Evolutionary conservation across 2,797 vertebrate genomes (phyloP).

Genomic region (Vipera ursinii): DNA sequence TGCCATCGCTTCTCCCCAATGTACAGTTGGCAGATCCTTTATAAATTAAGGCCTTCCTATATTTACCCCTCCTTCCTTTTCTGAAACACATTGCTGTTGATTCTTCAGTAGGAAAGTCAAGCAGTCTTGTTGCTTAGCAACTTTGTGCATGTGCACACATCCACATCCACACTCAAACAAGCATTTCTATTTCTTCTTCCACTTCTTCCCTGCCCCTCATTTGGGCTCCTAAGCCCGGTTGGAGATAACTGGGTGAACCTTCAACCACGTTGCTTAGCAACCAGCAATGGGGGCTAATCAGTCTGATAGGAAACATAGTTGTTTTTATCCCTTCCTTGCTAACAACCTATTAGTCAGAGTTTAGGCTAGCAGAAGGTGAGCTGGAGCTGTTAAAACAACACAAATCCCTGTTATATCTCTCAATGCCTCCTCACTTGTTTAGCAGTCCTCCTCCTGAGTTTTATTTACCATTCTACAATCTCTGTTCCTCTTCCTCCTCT

Average conservation of each 20-base stretch:
- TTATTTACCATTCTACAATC: neutral
- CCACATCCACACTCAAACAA: neutral
- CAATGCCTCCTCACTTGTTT: no score
- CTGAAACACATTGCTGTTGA: conserved; percentile 5
- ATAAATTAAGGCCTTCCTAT: neutral
- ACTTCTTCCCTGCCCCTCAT: neutral
- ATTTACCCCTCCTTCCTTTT: neutral
- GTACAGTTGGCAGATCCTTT: neutral
- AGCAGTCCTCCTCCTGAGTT: neutral
- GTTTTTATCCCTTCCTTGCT: neutral
- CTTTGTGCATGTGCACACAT: neutral
- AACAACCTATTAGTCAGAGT: neutral
- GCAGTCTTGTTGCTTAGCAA: conserved; percentile 62
- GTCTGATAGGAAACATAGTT: neutral
- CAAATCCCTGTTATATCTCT: neutral
- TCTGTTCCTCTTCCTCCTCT: neutral
- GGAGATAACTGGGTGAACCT: neutral
- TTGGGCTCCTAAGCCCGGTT: neutral
- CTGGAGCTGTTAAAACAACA: neutral
- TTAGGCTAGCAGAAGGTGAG: neutral
- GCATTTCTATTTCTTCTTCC: neutral
- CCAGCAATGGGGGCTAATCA: neutral
- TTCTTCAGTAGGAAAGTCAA: conserved; percentile 8
- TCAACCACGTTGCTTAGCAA: conserved; percentile 14
- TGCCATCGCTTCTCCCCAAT: neutral